Evolutionary conservation across 2,888 invertebrate species (phyloP), one percentile per base, ranked within the genome.

Genomic region (Dryobota labecula): DNA sequence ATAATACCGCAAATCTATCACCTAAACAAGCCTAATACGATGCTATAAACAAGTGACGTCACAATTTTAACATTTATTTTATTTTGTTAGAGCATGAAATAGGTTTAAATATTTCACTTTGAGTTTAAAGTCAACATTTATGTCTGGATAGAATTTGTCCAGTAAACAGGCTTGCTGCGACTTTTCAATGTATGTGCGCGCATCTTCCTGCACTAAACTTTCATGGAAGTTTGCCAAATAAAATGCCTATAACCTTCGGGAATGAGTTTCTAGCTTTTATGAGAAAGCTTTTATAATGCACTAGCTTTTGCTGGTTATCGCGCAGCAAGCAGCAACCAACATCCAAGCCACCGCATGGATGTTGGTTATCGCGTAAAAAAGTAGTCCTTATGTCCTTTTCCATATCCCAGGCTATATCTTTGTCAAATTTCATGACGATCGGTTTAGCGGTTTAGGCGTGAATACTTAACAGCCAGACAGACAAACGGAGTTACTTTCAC

Each of bases 71-170:
- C 51, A 82, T 77, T 78, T 45, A 71, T 75, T 77, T 78, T 45
- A 71, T 75, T 84, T 78, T 81, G 70, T 82, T 84, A 81, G 73
- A 78, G 80, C 71, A 58, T 66, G 75, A 84, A 87, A 86, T 80
- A 75, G 85, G 76, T 80, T 86, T 63, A 70, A 80, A 88, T 84
- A 88, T 84, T 86, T 82, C 78, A 84, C 79, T 80, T 80, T 72
- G 76, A 77, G 74, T 84, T 79, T 78, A 84, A 70, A 70, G 89
- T 88, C 87, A 89, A 89, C 86, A 88, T 87, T 86, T 82, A 71
- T 82, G 74, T 77, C 80, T 74, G 73, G 82, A 89, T 87, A 66
- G 83, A 87, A 90, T 90, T 90, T 89, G 87, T 86, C 85, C 84
- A 84, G 89, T 83, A 90, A 92, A 90, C 84, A 90, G 80, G 76